phyloP scores from a whole-genome alignment of 2,797 vertebrate genomes.

The Periophthalmus magnuspinnatus region DNA sequence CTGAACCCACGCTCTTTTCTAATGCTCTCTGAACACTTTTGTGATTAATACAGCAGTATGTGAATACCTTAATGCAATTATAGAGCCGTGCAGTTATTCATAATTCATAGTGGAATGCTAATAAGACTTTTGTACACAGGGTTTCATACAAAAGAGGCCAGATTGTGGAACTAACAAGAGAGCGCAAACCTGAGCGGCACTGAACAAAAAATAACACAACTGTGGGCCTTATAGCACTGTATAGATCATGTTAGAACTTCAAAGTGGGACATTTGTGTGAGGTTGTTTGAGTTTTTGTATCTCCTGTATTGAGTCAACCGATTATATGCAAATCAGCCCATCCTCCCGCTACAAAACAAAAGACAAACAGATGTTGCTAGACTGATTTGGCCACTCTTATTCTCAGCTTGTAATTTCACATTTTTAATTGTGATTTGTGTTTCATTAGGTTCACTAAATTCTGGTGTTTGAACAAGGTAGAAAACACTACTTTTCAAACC shows the following conservation, averaged over 20 bases:
- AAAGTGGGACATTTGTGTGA: neutral
- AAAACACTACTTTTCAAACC: too few relatives aligned
- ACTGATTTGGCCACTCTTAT: neutral
- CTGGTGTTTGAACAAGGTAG: too few relatives aligned
- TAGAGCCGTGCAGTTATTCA: slow-evolving; percentile 59
- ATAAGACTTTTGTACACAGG: slow-evolving; percentile 9
- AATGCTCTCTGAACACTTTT: slow-evolving; percentile 52
- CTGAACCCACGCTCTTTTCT: slow-evolving; percentile 15
- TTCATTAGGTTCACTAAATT: too few relatives aligned
- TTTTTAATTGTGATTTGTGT: too few relatives aligned
- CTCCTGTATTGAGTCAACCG: neutral
- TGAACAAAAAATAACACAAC: neutral
- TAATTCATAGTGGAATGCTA: slow-evolving; percentile 39
- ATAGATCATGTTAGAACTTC: neutral
- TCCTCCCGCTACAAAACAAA: neutral
- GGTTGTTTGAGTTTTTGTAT: neutral
- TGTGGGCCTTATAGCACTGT: neutral
- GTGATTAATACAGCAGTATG: slow-evolving; percentile 58
- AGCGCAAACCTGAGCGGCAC: neutral
- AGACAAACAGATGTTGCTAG: neutral
- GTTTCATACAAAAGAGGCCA: slow-evolving; percentile 5
- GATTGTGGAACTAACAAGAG: slow-evolving; percentile 1
- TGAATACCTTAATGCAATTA: slow-evolving; percentile 55
- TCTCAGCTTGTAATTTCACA: too few relatives aligned
- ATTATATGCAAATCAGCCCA: neutral